Evolutionary conservation across 2,888 invertebrate genomes (phyloP), one percentile per base, ranked within the genome.

Genomic region (Stomorhina lunata): DNA sequence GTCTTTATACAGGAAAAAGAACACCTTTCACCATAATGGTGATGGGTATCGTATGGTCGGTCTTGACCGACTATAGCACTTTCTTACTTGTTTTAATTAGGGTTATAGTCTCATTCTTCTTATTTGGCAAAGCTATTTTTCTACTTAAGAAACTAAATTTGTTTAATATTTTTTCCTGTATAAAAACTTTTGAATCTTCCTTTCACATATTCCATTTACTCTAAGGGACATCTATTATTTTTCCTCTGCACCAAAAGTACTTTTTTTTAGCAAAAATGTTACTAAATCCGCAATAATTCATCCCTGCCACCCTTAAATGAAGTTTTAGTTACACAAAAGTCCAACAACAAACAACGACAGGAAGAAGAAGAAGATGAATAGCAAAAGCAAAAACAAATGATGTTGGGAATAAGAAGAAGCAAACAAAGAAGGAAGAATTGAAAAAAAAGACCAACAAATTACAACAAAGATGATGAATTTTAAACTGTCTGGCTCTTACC

Each of bases 401-500:
- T 61, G 48, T 22, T 48, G 45, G 15, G 55, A 81, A 48, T 20
- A 27, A 57, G 25, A 50, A 32, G 45, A 68, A 15, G n/a, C 9
- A 57, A 34, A 12, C 15, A 25, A 66, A 10, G 45, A 71, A 71
- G 17, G 68, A 25, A n/a, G n/a, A n/a, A n/a, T n/a, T n/a, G 57
- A 66, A 34, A 68, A 66, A 57, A 22, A 66, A 59, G 40, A 17
- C 10, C 48, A 61, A 50, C 43, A 59, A 69, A 32, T 45, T 81
- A 43, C 65, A 72, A 77, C 71, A 69, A 76, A 81, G 22, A 68
- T 61, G 61, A 72, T 77, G 45, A 65, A 75, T 82, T 65, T 66
- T 37, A 32, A 65, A 73, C 57, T 81, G 68, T 72, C 80, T 81
- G 68, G 75, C 80, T n/a, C 12, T 69, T 75, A 82, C 82, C 75